Evolutionary conservation across 2,888 invertebrate genomes (phyloP).

Genomic region (Amphiduros pacificus): DNA sequence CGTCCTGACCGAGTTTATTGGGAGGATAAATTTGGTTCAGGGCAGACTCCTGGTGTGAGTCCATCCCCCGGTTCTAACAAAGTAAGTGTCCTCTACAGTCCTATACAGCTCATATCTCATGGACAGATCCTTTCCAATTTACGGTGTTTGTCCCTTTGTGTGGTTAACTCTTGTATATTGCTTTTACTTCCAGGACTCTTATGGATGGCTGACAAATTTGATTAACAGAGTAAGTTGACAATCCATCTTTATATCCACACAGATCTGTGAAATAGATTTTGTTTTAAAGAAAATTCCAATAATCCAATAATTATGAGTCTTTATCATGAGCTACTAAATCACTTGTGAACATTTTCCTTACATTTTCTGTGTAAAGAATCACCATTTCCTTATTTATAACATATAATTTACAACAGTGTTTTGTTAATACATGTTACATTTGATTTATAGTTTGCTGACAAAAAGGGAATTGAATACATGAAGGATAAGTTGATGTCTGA

Average conservation of each 20-base stretch:
- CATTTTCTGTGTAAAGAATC: no score
- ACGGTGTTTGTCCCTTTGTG: not conserved
- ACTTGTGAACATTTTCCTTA: no score
- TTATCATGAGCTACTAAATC: no score
- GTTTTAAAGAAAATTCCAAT: not conserved
- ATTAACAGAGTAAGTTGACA: conserved; percentile 56
- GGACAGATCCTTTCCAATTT: not conserved
- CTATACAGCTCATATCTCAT: not conserved
- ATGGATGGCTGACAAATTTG: conserved; percentile 61
- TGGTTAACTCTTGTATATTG: not conserved
- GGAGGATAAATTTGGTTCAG: conserved; percentile 55
- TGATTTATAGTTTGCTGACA: conserved; percentile 57
- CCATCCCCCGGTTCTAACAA: conserved; percentile 21
- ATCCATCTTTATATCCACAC: no score
- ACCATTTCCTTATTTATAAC: not conserved
- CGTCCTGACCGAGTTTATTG: conserved; percentile 43
- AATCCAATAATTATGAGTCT: not conserved
- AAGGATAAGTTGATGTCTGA: conserved; percentile 50
- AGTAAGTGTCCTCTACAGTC: not conserved
- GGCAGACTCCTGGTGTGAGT: conserved; percentile 40
- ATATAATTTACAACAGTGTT: not conserved
- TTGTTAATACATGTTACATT: not conserved
- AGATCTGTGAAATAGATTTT: no score
- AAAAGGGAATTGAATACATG: conserved; percentile 58
- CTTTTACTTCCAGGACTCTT: conserved; percentile 44